Percentiles rank a stretch among this genome's conserved stretches.
These are phyloP conservation scores for Cotesia glomerata DNA, from an alignment of 1,140 invertebrate genomes.

Conservation along the genomic window DNA sequence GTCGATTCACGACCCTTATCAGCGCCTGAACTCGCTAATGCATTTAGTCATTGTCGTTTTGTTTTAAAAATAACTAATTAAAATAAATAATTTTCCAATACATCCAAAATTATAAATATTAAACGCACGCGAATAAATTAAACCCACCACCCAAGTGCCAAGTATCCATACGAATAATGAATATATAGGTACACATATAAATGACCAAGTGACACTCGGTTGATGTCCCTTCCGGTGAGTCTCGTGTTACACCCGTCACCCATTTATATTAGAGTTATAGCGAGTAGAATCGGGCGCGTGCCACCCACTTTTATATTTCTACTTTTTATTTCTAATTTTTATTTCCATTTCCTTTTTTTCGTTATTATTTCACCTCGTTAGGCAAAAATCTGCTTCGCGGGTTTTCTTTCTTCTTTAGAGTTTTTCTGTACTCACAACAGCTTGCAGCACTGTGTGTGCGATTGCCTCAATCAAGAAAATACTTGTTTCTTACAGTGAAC, in stretches of 20 bases:
- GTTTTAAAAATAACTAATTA: too few relatives aligned
- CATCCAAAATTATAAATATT: too few relatives aligned
- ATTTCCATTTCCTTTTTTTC: slow-evolving; percentile 32
- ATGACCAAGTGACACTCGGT: slow-evolving; percentile 58
- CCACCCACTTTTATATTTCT: slow-evolving; percentile 51
- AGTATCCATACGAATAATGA: slow-evolving; percentile 35
- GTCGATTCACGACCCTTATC: too few relatives aligned
- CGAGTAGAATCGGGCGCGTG: slow-evolving; percentile 52
- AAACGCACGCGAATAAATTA: too few relatives aligned
- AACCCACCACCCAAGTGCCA: background rate
- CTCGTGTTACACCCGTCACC: slow-evolving; percentile 59
- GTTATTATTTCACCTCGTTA: slow-evolving; percentile 30
- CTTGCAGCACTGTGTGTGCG: background rate
- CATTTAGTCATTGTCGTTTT: too few relatives aligned
- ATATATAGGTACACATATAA: too few relatives aligned
- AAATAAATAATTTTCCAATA: too few relatives aligned
- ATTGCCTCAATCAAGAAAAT: slow-evolving; percentile 1
- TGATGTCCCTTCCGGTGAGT: slow-evolving; percentile 61
- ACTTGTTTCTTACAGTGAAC: background rate
- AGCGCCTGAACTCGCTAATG: too few relatives aligned
- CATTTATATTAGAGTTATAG: slow-evolving; percentile 61
- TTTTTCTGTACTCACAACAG: background rate
- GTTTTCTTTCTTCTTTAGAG: background rate
- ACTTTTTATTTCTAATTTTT: slow-evolving; percentile 24
- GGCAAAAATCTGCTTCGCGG: background rate